phyloP scores from a whole-genome alignment of 2,113 vertebrate genomes.

The Gymnarchus niloticus region DNA sequence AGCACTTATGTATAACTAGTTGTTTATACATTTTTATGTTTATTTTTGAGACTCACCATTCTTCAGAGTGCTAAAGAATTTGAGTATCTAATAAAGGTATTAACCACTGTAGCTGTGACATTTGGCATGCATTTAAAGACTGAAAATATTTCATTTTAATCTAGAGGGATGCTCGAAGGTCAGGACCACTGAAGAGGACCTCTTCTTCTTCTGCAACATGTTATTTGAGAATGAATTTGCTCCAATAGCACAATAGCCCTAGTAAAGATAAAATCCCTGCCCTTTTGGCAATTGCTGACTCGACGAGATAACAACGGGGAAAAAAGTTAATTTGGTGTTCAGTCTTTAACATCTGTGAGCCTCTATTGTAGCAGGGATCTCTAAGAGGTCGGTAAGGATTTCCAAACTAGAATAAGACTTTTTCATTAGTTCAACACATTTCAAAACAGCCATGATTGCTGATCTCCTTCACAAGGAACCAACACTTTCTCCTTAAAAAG shows the following conservation, averaged over 20 bases:
- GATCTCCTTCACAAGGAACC: conserved; percentile 33
- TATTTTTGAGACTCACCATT: not conserved
- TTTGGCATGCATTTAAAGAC: not conserved
- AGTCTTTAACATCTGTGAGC: not conserved
- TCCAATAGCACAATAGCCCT: conserved; percentile 1
- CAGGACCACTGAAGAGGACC: not conserved
- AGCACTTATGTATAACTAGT: not conserved
- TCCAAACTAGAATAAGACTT: conserved; percentile 9
- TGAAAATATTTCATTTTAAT: not conserved
- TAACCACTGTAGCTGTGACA: not conserved
- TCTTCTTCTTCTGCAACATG: not conserved
- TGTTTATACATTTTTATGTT: not conserved
- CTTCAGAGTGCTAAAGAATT: not conserved
- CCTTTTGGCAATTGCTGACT: not conserved
- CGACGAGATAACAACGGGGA: conserved; percentile 17
- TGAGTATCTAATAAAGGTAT: not conserved
- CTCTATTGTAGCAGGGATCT: not conserved
- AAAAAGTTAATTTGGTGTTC: not conserved
- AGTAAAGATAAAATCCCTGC: not conserved
- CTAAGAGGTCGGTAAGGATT: not conserved
- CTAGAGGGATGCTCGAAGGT: not conserved
- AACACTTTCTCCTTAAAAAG: conserved; percentile 22
- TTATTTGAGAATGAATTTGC: conserved; percentile 21
- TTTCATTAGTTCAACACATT: conserved; percentile 20
- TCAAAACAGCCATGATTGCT: conserved; percentile 30